Conservation (phyloP, 2,888 invertebrate genomes). For the Andrena dorsata region DNA sequence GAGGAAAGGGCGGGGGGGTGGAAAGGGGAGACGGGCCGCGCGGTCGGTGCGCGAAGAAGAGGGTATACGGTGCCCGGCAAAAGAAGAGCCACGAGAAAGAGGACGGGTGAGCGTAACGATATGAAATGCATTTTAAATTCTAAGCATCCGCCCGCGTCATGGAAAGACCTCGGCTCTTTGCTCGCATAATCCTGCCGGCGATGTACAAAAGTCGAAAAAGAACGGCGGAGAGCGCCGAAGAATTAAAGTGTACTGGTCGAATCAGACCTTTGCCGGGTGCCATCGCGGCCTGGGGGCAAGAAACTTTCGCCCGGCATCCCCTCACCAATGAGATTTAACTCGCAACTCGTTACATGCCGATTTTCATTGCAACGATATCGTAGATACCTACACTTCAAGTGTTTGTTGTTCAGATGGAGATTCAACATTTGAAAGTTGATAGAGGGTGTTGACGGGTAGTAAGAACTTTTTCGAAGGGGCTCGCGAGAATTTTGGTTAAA, state of each 20-base stretch:
- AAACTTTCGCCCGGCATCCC: constrained; percentile 19
- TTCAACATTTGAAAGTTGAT: too few species aligned
- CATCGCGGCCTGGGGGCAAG: constrained; percentile 16
- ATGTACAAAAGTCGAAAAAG: constrained; percentile 65
- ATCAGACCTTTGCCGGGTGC: constrained; percentile 56
- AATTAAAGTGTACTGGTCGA: constrained; percentile 62
- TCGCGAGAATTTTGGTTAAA: too few species aligned
- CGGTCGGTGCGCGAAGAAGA: constrained; percentile 43
- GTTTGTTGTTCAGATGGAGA: too few species aligned
- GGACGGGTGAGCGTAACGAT: constrained; percentile 71
- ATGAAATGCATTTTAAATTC: constrained; percentile 79
- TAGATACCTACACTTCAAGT: too few species aligned
- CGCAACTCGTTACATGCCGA: too few species aligned
- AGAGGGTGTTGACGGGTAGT: too few species aligned
- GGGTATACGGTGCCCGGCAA: constrained; percentile 57
- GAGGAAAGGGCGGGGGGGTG: constrained; percentile 33
- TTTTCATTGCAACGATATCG: too few species aligned
- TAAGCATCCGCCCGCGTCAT: constrained; percentile 73
- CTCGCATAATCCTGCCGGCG: constrained; percentile 68
- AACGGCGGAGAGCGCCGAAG: constrained; percentile 51
- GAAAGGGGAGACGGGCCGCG: constrained; percentile 51
- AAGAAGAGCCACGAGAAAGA: constrained; percentile 61
- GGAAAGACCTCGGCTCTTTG: constrained; percentile 72
- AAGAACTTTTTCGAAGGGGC: too few species aligned
- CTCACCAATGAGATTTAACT: too few species aligned